Evolutionary conservation across 2,797 vertebrate species (phyloP).

Genomic region (Chelonia mydas): DNA sequence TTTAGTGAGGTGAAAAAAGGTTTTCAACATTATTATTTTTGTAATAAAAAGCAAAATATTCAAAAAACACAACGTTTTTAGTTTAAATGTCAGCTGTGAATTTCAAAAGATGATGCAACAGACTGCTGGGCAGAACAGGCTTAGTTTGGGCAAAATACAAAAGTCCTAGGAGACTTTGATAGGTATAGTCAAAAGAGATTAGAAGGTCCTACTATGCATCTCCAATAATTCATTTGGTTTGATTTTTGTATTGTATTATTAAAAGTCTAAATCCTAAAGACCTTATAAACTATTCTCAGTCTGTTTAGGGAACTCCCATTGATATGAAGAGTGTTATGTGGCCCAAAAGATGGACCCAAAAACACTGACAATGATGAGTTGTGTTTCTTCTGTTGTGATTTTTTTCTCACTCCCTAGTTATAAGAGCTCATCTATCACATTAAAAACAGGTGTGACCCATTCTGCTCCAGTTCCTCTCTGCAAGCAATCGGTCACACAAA

Average conservation of each 20-base stretch:
- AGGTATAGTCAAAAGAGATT: background rate
- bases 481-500: conserved; percentile 19
- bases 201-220: background rate
- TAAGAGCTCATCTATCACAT: background rate
- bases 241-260: background rate
- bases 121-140: background rate
- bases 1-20: background rate
- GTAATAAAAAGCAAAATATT: background rate
- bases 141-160: background rate
- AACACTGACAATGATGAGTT: background rate
- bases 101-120: background rate
- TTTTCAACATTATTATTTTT: background rate
- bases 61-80: background rate
- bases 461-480: background rate
- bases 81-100: background rate
- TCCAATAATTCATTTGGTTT: background rate
- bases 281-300: background rate
- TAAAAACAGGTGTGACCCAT: background rate
- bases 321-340: background rate
- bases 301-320: background rate
- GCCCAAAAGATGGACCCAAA: background rate
- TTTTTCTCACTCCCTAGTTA: background rate
- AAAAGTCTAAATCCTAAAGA: background rate
- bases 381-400: background rate
- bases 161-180: background rate